These are phyloP conservation scores for Melinopterus prodromus DNA, from an alignment of 2,888 invertebrate species.

Conservation along the genomic window DNA sequence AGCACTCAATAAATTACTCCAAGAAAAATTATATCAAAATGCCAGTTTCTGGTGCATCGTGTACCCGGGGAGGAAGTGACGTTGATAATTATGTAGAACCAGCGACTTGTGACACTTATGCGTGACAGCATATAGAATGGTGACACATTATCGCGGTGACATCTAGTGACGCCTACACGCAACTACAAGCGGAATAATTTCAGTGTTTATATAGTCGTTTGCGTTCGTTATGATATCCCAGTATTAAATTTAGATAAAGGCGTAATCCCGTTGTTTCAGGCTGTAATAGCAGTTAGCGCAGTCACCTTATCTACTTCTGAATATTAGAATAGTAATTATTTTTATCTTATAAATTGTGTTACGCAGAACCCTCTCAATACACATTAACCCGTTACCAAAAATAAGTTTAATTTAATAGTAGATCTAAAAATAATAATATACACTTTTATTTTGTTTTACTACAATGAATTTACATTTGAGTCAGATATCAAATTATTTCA, in stretches of 20 bases:
- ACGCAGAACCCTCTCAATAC: no score
- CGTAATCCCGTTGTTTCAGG: no score
- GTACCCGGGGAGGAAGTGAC: not conserved
- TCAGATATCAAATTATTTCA: no score
- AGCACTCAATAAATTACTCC: not conserved
- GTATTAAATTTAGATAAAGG: not conserved
- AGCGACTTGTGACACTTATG: constrained; percentile 4
- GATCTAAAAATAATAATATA: no score
- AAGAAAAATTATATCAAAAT: not conserved
- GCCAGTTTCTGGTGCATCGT: not conserved
- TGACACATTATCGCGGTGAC: not conserved
- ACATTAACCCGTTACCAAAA: no score
- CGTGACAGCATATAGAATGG: constrained; percentile 4
- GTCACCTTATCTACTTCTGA: no score
- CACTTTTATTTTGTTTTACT: no score
- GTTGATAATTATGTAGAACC: not conserved
- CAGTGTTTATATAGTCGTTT: not conserved
- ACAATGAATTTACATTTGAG: no score
- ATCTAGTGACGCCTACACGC: not conserved
- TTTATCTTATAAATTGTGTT: no score
- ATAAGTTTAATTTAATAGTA: no score
- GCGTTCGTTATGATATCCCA: not conserved
- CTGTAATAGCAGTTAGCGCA: no score
- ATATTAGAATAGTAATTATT: no score
- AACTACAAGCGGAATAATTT: not conserved